Evolutionary conservation across 1,140 invertebrate genomes (phyloP).

Genomic region (Galleria mellonella): DNA sequence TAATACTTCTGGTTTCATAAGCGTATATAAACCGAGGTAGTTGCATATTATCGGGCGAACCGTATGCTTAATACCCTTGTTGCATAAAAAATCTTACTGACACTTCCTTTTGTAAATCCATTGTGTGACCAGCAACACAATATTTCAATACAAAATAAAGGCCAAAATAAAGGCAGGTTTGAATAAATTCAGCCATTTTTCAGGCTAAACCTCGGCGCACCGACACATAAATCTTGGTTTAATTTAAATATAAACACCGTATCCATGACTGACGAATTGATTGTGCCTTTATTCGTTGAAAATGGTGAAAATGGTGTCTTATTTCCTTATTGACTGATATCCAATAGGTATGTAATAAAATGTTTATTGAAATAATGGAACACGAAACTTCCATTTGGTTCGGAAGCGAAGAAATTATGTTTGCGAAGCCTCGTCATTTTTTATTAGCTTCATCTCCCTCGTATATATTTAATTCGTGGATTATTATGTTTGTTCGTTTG

Average conservation of each 20-base stretch:
- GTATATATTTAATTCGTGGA: slow-evolving; percentile 1
- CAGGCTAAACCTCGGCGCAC: not conserved
- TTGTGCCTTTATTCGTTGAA: not conserved
- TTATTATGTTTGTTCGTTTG: slow-evolving; percentile 5
- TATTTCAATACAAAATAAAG: no score
- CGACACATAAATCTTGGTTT: not conserved
- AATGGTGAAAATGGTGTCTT: not conserved
- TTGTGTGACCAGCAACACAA: no score
- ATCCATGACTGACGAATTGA: not conserved
- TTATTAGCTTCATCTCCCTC: slow-evolving; percentile 2
- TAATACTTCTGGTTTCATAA: no score
- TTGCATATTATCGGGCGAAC: no score
- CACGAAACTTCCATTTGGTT: slow-evolving; percentile 5
- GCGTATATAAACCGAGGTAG: no score
- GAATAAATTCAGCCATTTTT: not conserved
- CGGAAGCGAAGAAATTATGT: not conserved
- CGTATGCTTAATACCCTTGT: no score
- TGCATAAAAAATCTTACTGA: no score
- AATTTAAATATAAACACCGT: slow-evolving; percentile 1
- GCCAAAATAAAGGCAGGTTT: no score
- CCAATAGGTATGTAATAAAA: slow-evolving; percentile 5
- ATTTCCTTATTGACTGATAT: slow-evolving; percentile 5
- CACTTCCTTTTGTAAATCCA: no score
- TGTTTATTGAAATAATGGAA: slow-evolving; percentile 5
- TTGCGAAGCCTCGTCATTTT: not conserved